Evolutionary conservation across 2,888 invertebrate species (phyloP).

Genomic region (Cordilura impudica): DNA sequence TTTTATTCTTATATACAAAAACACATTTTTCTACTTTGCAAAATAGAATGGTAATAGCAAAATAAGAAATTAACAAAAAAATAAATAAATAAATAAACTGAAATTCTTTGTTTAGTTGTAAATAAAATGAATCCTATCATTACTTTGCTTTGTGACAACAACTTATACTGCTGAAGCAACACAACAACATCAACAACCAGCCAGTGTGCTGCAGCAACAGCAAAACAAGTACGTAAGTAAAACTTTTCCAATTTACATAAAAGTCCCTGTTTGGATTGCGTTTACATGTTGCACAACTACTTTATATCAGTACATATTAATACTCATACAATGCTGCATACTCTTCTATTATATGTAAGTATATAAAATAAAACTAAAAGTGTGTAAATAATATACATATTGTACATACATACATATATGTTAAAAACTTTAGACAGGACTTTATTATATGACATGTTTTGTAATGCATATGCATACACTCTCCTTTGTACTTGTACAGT

Average conservation of each 20-base stretch:
- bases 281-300: conserved; percentile 57
- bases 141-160: conserved; percentile 54
- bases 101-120: conserved; percentile 44
- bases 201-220: not conserved
- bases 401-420: too few species aligned
- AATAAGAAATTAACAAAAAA: not conserved
- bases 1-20: not conserved
- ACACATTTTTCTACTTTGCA: not conserved
- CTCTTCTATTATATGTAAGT: too few species aligned
- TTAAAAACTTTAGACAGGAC: conserved; percentile 48
- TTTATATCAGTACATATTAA: not conserved
- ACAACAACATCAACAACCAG: conserved; percentile 27
- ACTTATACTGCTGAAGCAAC: conserved; percentile 20
- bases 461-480: conserved; percentile 24
- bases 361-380: not conserved
- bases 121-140: conserved; percentile 55
- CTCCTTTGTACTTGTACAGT: conserved; percentile 15
- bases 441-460: conserved; percentile 40
- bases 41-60: not conserved
- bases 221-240: conserved; percentile 28
- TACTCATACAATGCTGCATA: not conserved
- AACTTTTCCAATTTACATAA: conserved; percentile 62
- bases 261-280: conserved; percentile 51
- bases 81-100: not conserved
- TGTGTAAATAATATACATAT: not conserved